phyloP scores from a whole-genome alignment of 1,140 invertebrate genomes.

The Macrocentrus cingulum region DNA sequence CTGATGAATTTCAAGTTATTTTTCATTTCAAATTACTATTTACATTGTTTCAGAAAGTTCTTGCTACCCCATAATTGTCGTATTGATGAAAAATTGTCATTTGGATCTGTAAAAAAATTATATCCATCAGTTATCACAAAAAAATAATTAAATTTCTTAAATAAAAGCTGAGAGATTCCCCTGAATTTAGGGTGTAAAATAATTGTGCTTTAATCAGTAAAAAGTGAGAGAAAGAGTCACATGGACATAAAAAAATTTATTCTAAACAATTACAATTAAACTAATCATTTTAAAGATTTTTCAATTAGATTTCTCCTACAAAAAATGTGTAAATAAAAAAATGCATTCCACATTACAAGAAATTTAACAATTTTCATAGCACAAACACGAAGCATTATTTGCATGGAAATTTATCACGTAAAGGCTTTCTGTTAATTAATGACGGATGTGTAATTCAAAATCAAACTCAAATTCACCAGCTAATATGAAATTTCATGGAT shows the following conservation, averaged over 20 bases:
- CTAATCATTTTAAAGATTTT: not conserved
- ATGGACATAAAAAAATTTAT: no score
- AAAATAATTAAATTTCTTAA: slow-evolving; percentile 8
- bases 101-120: slow-evolving; percentile 46
- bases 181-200: slow-evolving; percentile 4
- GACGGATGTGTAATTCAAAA: no score
- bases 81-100: slow-evolving; percentile 33
- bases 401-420: no score
- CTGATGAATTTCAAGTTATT: slow-evolving; percentile 21
- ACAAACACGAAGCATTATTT: no score
- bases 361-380: not conserved
- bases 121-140: slow-evolving; percentile 11
- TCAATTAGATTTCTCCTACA: not conserved
- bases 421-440: no score
- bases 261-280: no score
- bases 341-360: not conserved
- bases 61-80: slow-evolving; percentile 30
- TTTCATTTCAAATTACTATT: slow-evolving; percentile 35
- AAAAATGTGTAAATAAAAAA: slow-evolving; percentile 8
- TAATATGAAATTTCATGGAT: no score
- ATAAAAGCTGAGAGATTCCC: not conserved
- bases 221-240: no score
- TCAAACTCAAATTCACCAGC: no score
- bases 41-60: slow-evolving; percentile 37
- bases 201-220: not conserved